Evolutionary conservation across 2,888 invertebrate species (phyloP).

Genomic region (Drosophila formosana): DNA sequence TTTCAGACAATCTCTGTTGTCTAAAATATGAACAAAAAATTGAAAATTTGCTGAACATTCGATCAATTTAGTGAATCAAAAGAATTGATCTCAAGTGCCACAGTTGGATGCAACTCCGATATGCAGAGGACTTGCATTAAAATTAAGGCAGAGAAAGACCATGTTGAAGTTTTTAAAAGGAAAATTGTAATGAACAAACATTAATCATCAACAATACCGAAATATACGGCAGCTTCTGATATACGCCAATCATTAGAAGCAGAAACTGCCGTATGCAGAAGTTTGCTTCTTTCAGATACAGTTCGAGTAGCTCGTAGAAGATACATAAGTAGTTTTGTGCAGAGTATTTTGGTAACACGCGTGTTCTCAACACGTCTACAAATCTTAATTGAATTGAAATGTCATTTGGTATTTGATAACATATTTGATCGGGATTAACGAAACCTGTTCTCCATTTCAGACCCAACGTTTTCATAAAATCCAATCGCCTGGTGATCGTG

Average conservation of each 20-base stretch:
- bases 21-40: background rate
- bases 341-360: background rate
- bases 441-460: constrained; percentile 39
- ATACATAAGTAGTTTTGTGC: background rate
- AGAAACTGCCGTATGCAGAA: background rate
- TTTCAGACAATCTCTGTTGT: constrained; percentile 5
- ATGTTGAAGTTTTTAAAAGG: constrained; percentile 52
- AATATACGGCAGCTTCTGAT: background rate
- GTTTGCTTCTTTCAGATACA: background rate
- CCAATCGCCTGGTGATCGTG: constrained; percentile 86
- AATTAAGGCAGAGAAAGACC: background rate
- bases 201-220: constrained; percentile 7
- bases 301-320: background rate
- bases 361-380: background rate
- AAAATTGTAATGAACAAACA: constrained; percentile 60
- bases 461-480: constrained; percentile 59
- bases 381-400: background rate
- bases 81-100: constrained; percentile 44
- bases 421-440: background rate
- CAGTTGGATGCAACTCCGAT: constrained; percentile 1
- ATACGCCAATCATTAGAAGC: too few species aligned
- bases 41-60: constrained; percentile 21
- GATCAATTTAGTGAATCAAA: constrained; percentile 44
- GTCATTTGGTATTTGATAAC: constrained; percentile 1
- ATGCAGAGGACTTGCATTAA: constrained; percentile 7